Evolutionary conservation across 2,888 invertebrate species (phyloP).

Genomic region (Craniophora ligustri): DNA sequence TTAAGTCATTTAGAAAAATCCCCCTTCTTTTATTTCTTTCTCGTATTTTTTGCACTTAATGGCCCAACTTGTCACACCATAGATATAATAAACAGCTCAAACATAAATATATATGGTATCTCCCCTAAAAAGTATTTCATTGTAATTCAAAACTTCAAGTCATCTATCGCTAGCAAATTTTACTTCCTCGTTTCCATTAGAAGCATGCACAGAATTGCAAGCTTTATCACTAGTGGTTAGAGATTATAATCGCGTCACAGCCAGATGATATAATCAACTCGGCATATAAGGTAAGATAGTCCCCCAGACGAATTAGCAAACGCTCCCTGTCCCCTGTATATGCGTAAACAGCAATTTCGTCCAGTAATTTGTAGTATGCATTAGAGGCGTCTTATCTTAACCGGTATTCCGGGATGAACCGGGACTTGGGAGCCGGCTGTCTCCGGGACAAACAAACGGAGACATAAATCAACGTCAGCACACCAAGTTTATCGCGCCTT

Average conservation of each 20-base stretch:
- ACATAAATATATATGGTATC: conserved; percentile 44
- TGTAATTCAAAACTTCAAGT: conserved; percentile 54
- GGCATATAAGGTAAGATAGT: conserved; percentile 56
- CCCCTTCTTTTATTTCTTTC: conserved; percentile 3
- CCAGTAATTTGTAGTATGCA: conserved; percentile 81
- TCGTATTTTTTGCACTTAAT: conserved; percentile 17
- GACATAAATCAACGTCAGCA: conserved; percentile 87
- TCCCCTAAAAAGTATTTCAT: conserved; percentile 47
- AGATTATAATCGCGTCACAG: conserved; percentile 44
- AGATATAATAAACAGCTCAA: conserved; percentile 44
- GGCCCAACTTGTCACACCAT: conserved; percentile 44
- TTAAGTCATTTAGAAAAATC: too few species aligned
- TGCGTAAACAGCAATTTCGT: conserved; percentile 73
- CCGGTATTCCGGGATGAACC: conserved; percentile 76
- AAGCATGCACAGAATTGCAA: conserved; percentile 30
- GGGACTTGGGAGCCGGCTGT: conserved; percentile 71
- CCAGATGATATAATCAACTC: conserved; percentile 49
- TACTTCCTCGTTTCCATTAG: conserved; percentile 43
- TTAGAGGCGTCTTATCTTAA: conserved; percentile 79
- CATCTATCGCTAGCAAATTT: conserved; percentile 50
- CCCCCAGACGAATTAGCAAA: conserved; percentile 58
- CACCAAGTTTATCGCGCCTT: conserved; percentile 82
- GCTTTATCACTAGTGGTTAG: conserved; percentile 43
- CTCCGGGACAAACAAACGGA: conserved; percentile 84
- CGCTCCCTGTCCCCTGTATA: conserved; percentile 56